Evolutionary conservation across 2,888 invertebrate genomes (phyloP), one percentile per base, ranked within the genome.

Genomic region (Biston stratarius): DNA sequence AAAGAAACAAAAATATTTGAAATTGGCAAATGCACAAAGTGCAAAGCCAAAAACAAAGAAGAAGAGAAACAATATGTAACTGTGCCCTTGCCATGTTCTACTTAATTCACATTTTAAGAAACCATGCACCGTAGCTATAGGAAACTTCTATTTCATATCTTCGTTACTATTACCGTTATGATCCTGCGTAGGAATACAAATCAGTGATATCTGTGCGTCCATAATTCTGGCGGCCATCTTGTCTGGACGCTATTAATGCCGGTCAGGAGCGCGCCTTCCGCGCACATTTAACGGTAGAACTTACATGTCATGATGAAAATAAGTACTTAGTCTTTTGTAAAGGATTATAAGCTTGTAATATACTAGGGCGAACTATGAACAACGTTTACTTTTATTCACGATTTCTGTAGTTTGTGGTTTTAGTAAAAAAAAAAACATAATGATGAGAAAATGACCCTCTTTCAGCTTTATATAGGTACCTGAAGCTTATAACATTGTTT

Each of bases 261-360:
- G 78, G 89, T 87, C 90, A 90, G 87, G 90, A 83, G 69, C 71
- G 77, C 74, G 82, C 85, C 90, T 90, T 91, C 91, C 91, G 89
- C 80, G 86, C 78, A 79, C 67, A 76, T 80, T 80, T 88, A 90
- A 89, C 90, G 88, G 90, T 89, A 14, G 51, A 61, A 49, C 12
- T 56, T 15, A 56, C 49, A 45, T 42, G 36, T 34, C 6, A 24
- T 56, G 33, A 52, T 44, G 38, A 61, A 52, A 61, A 52, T 42
- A 33, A 1, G 6, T 49, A 42, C 5, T 24, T 48, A 24, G 24
- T 24, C 1, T 24, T 24, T 24, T 24, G 1, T 24, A 24, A 24
- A 24, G 24, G 24, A 3, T 24, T 24, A 24, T 24, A 24, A 24
- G n/a, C n/a, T n/a, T n/a, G n/a, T n/a, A n/a, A n/a, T n/a, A n/a